These are phyloP conservation scores for Dusona sp. DNA, from an alignment of 2,888 invertebrate genomes.

Conservation along the genomic window DNA sequence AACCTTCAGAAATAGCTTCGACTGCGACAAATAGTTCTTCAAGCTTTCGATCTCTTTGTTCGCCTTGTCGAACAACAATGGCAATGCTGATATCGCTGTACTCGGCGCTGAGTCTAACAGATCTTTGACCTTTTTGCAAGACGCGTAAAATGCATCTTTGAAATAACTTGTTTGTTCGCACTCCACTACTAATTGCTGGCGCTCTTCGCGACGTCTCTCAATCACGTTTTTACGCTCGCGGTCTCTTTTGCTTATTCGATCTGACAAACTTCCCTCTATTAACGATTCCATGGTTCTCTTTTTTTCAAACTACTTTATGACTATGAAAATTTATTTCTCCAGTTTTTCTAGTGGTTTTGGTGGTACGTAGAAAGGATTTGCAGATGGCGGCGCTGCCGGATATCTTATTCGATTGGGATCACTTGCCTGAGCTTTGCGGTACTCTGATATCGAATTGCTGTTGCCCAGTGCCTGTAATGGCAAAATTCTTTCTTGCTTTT, in stretches of 20 bases:
- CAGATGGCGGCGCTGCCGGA: not conserved
- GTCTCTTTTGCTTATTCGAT: slow-evolving; percentile 86
- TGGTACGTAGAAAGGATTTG: slow-evolving; percentile 36
- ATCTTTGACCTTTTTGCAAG: slow-evolving; percentile 88
- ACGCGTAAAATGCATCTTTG: slow-evolving; percentile 89
- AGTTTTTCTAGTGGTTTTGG: slow-evolving; percentile 69
- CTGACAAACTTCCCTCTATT: slow-evolving; percentile 84
- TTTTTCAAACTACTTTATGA: not conserved
- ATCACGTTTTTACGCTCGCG: slow-evolving; percentile 88
- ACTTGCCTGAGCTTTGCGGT: not conserved
- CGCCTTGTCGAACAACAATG: slow-evolving; percentile 89
- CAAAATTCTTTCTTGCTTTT: not conserved
- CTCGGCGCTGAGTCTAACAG: slow-evolving; percentile 85
- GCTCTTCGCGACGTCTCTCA: slow-evolving; percentile 88
- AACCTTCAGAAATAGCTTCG: slow-evolving; percentile 92
- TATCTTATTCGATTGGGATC: not conserved
- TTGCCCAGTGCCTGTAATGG: slow-evolving; percentile 9
- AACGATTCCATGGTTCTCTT: slow-evolving; percentile 75
- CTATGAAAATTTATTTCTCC: slow-evolving; percentile 10
- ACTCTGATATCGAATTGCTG: not conserved
- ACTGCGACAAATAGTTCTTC: slow-evolving; percentile 92
- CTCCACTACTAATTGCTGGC: slow-evolving; percentile 87
- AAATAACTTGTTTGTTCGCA: slow-evolving; percentile 91
- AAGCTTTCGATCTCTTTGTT: slow-evolving; percentile 90
- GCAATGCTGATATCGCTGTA: slow-evolving; percentile 86